Evolutionary conservation across 1,140 invertebrate genomes (phyloP).

Genomic region (Euura saliciscinereae): DNA sequence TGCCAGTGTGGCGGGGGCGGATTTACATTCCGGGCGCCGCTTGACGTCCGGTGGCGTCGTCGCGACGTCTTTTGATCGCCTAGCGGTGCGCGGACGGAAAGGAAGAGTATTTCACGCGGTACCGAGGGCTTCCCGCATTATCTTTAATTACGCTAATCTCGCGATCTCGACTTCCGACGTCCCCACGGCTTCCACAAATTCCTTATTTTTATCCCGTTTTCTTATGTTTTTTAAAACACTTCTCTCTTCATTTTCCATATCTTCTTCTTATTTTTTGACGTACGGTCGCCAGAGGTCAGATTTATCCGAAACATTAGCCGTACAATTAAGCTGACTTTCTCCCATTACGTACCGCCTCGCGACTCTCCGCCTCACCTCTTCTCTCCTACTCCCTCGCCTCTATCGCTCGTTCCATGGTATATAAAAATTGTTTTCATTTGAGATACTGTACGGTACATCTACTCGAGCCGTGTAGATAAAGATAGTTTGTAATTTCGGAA

Average conservation of each 20-base stretch:
- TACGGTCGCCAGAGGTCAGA: conserved; percentile 3
- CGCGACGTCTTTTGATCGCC: not conserved
- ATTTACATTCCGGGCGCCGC: conserved; percentile 12
- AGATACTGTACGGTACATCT: not conserved
- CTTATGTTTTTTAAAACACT: not conserved
- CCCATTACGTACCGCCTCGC: conserved; percentile 9
- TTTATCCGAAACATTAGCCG: conserved; percentile 1
- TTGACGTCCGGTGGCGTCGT: conserved; percentile 10
- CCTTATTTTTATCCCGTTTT: not conserved
- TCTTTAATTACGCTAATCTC: not conserved
- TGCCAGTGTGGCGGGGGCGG: not conserved
- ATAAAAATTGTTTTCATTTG: not conserved
- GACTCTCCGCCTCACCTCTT: not conserved
- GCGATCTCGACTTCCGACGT: not conserved
- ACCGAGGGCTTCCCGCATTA: not conserved
- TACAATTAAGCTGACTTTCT: conserved; percentile 14
- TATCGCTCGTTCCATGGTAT: not conserved
- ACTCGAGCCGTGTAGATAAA: not conserved
- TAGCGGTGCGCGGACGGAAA: not conserved
- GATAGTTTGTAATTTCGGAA: not conserved
- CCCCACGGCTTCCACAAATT: not conserved
- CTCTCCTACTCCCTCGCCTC: not conserved
- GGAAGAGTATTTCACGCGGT: not conserved
- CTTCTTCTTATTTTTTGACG: not conserved
- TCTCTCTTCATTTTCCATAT: not conserved